Evolutionary conservation across 2,113 vertebrate genomes (phyloP).

Genomic region (Paracanthobrama guichenoti): DNA sequence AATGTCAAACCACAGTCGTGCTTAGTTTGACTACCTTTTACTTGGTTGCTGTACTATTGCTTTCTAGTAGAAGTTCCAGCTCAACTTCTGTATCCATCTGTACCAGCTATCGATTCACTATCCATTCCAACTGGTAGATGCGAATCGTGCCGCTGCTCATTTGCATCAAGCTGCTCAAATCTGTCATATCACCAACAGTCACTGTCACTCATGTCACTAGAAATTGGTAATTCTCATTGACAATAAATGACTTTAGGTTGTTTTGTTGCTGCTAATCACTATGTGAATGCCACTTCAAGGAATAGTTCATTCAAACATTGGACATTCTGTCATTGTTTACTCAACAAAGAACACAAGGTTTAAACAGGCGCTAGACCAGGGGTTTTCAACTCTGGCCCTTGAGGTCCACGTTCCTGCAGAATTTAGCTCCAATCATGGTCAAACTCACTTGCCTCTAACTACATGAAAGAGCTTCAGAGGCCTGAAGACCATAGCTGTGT

Average conservation of each 20-base stretch:
- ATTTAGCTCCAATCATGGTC: no score
- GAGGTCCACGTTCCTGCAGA: no score
- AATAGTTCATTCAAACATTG: background rate
- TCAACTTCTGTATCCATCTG: background rate
- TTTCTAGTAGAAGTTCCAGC: background rate
- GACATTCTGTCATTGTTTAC: background rate
- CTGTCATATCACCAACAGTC: background rate
- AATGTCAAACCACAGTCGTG: background rate
- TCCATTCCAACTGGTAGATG: background rate
- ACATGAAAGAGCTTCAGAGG: no score
- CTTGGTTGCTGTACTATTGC: background rate
- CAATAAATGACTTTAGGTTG: background rate
- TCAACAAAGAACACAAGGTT: background rate
- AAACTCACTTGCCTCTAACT: no score
- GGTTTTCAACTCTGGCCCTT: background rate
- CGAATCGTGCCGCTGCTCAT: background rate
- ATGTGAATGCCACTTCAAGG: background rate
- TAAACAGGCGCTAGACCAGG: background rate
- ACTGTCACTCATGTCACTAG: background rate
- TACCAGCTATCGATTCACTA: background rate
- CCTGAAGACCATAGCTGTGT: no score
- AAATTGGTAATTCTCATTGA: background rate
- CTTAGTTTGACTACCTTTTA: background rate
- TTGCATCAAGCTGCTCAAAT: slow-evolving; percentile 4
- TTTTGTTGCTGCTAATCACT: background rate